Conservation (phyloP, 2,113 vertebrate species). For the Salminus brasiliensis region DNA sequence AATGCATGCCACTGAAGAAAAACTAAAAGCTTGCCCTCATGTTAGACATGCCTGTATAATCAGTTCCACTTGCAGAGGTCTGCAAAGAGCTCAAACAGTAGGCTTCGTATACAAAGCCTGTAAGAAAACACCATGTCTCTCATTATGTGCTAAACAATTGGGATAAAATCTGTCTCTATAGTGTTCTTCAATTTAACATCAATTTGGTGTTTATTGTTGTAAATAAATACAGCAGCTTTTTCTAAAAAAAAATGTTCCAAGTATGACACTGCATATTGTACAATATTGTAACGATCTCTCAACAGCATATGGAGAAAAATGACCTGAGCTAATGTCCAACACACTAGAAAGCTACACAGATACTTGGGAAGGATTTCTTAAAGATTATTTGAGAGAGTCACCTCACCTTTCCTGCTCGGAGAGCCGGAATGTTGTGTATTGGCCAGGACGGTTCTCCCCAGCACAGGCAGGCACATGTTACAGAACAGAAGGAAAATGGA, state of each 20-base stretch:
- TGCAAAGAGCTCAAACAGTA: neutral
- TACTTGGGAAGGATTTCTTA: neutral
- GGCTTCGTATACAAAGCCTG: neutral
- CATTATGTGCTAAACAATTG: neutral
- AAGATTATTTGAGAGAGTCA: neutral
- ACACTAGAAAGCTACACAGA: neutral
- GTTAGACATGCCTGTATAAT: neutral
- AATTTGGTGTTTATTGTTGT: neutral
- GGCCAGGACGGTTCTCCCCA: neutral
- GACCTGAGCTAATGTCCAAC: neutral
- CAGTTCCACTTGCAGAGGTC: neutral
- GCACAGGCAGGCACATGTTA: neutral
- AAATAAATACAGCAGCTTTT: neutral
- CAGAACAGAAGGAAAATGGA: constrained; percentile 33
- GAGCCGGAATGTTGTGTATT: neutral
- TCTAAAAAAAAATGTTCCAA: neutral
- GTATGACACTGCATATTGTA: neutral
- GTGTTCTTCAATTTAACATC: neutral
- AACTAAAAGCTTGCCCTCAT: neutral
- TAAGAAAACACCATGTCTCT: neutral
- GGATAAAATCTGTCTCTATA: neutral
- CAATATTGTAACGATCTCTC: neutral
- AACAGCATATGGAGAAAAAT: neutral
- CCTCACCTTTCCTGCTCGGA: neutral
- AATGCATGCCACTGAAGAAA: neutral